Percentiles rank a stretch among this genome's conserved stretches.
Evolutionary conservation across 30 jellyfish, hydroid and myxozoan species (phyloP).

Genomic region (Calvadosia cruxmelitensis): DNA sequence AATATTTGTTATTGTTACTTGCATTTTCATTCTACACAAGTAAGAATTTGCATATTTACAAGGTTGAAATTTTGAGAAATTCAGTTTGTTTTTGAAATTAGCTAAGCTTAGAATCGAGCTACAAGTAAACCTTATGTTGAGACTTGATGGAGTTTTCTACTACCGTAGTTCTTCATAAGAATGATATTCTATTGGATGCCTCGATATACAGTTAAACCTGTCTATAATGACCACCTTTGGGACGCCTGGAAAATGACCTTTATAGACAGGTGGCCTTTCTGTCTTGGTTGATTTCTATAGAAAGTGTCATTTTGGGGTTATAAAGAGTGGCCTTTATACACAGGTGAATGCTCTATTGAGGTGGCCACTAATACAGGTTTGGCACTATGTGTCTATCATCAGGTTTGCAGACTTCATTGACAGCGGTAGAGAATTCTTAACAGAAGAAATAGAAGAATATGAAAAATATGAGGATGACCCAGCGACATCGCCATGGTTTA

Average conservation of each 20-base stretch:
- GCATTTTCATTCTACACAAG: no score
- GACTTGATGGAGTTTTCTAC: no score
- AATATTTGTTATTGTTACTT: no score
- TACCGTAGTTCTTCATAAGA: no score
- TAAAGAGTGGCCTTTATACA: neutral
- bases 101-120: no score
- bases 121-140: no score
- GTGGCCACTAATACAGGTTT: neutral
- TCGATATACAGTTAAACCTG: neutral
- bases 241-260: neutral
- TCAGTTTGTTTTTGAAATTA: no score
- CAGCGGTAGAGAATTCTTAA: slow-evolving; percentile 24
- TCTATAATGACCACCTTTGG: neutral
- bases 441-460: slow-evolving; percentile 54
- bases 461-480: slow-evolving; percentile 47
- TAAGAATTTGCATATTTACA: no score
- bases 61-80: no score
- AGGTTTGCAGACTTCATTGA: slow-evolving; percentile 57
- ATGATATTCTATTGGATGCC: no score
- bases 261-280: slow-evolving; percentile 1
- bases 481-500: slow-evolving; percentile 28
- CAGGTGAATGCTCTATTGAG: neutral
- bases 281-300: neutral
- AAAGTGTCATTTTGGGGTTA: neutral
- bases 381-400: neutral